A percentile compares a stretch with the other conserved stretches of the same genome.
These are phyloP conservation scores for Nothocercus nigrocapillus DNA, from an alignment of 2,113 vertebrate species.

Conservation along the genomic window DNA sequence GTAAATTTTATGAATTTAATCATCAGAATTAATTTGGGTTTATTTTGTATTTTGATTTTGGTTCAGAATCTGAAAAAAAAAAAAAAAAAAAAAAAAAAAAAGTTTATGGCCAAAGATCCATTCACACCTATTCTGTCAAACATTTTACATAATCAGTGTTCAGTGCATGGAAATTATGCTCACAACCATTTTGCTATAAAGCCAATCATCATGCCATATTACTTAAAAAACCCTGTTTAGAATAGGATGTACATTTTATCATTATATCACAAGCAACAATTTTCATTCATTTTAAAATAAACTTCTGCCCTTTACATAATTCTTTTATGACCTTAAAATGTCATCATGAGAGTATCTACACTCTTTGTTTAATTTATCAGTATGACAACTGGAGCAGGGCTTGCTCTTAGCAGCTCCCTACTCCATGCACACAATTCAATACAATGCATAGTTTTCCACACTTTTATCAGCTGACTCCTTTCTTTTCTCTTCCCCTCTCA, in stretches of 20 bases:
- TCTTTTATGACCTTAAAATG: slow-evolving; percentile 5
- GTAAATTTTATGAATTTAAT: neutral
- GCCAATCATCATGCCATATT: neutral
- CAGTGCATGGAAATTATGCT: neutral
- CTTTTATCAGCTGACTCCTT: neutral
- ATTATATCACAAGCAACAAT: neutral
- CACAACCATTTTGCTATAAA: neutral
- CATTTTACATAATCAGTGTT: neutral
- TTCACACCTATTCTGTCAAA: neutral
- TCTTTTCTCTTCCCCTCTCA: neutral
- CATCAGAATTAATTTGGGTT: neutral
- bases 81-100: neutral
- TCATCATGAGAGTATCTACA: neutral
- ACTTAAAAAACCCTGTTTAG: neutral
- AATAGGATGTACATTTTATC: neutral
- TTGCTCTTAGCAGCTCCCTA: neutral
- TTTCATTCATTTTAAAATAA: neutral
- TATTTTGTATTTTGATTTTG: neutral
- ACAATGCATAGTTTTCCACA: neutral
- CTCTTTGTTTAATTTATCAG: neutral
- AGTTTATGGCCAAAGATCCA: neutral
- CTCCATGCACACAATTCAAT: neutral
- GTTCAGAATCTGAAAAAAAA: neutral
- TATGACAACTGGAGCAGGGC: neutral
- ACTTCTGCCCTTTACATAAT: neutral